Conservation (phyloP, 2,797 vertebrate species). For the Smutsia temminckii region DNA sequence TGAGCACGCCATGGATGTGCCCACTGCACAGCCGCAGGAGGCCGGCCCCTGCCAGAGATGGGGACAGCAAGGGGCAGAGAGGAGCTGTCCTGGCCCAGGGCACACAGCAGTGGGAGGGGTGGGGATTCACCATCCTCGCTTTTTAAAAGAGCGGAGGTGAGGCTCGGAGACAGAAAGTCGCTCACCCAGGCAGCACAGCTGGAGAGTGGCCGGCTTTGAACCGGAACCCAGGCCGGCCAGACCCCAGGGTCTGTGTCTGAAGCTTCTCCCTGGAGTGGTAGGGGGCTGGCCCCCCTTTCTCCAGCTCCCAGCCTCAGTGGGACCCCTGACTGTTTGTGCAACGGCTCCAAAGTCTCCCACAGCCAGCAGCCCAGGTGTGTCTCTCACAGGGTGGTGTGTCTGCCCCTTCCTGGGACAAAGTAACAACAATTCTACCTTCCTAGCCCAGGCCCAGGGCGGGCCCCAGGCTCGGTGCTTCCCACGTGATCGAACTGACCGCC, state of each 20-base stretch:
- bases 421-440: fast-evolving
- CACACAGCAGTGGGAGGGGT: background rate
- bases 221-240: too few relatives aligned
- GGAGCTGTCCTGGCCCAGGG: too few relatives aligned
- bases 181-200: background rate
- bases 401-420: fast-evolving
- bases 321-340: background rate
- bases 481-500: fast-evolving
- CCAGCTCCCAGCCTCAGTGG: fast-evolving
- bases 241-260: background rate
- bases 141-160: too few relatives aligned
- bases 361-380: fast-evolving
- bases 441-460: fast-evolving
- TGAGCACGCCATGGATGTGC: too few relatives aligned
- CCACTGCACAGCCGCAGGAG: too few relatives aligned
- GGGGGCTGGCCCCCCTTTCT: background rate
- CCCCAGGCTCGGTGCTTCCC: background rate
- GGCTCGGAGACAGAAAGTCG: too few relatives aligned
- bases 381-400: fast-evolving
- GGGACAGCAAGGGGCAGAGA: background rate
- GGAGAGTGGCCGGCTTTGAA: background rate
- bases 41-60: background rate
- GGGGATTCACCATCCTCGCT: fast-evolving
- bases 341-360: fast-evolving
- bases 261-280: background rate